Evolutionary conservation across 1,140 invertebrate genomes (phyloP), one percentile per base, ranked within the genome.

Genomic region (Pissodes strobi): DNA sequence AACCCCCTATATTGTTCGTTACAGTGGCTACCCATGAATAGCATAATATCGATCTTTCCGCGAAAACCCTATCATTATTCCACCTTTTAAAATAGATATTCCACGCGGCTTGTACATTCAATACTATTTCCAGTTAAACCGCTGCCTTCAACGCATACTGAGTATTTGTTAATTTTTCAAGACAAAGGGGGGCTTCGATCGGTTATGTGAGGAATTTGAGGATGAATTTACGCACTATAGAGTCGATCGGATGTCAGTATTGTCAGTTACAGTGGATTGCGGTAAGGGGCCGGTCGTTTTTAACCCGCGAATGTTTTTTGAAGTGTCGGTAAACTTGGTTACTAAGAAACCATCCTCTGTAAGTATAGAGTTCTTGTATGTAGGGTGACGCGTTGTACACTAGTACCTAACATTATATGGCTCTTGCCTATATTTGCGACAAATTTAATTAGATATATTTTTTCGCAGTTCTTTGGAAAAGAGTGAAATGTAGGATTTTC

Each of bases 221-320:
- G n/a, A n/a, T n/a, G n/a, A n/a, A n/a, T n/a, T n/a, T n/a, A 34
- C 30, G 30, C 30, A 34, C 30, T 6, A 6, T n/a, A 34, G 6
- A n/a, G 30, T 6, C 30, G n/a, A 6, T 34, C 6, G 30, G 6
- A 34, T n/a, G 30, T n/a, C n/a, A n/a, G n/a, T n/a, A n/a, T 34
- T 34, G 30, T 34, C 30, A 34, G 30, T 34, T n/a, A 34, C 30
- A 34, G n/a, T 34, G 6, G 6, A 6, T 8, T 34, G 30, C n/a
- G 30, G n/a, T 34, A 6, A 6, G 6, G 30, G 30, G n/a, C 6
- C 30, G 30, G 30, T 34, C 39, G 39, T 48, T 25, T 21, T 8
- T 37, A 15, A 18, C 34, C 34, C 45, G 39, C 52, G 52, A 23
- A 56, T 56, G 52, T 56, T 56, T 41, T 56, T 56, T 41, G 52